These are phyloP conservation scores for Xestia xanthographa DNA, from an alignment of 2,888 invertebrate species.

Conservation along the genomic window DNA sequence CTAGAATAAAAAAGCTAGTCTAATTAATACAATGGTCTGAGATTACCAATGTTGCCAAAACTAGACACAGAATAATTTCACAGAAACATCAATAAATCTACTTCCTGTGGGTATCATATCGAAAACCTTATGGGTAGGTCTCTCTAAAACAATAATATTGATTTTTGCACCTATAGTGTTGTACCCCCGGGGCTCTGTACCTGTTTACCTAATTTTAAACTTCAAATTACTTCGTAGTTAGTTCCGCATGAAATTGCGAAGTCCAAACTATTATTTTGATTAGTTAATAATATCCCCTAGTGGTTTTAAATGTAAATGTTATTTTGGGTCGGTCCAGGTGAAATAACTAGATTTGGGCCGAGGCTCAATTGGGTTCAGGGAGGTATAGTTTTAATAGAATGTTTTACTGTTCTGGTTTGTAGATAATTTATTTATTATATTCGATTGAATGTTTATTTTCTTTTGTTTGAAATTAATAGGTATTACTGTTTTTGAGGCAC, in stretches of 20 bases:
- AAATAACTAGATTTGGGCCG: slow-evolving; percentile 31
- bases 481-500: not conserved
- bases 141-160: not conserved
- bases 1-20: no score
- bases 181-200: not conserved
- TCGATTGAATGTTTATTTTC: not conserved
- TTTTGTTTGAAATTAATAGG: no score
- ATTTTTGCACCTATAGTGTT: slow-evolving; percentile 8
- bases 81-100: not conserved
- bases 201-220: slow-evolving; percentile 41
- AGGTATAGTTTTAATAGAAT: not conserved
- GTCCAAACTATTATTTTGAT: slow-evolving; percentile 55
- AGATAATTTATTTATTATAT: not conserved
- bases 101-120: no score
- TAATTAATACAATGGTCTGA: no score
- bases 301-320: slow-evolving; percentile 58
- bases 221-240: slow-evolving; percentile 49
- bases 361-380: slow-evolving; percentile 19
- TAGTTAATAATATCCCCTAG: slow-evolving; percentile 52
- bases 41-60: no score
- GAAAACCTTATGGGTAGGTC: not conserved
- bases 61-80: not conserved
- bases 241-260: slow-evolving; percentile 35
- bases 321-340: slow-evolving; percentile 48
- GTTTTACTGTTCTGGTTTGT: slow-evolving; percentile 9